A percentile compares a stretch with the other conserved stretches of the same genome.
These are phyloP conservation scores for Subanguina moxae DNA, from an alignment of 1,140 invertebrate species.

Conservation along the genomic window DNA sequence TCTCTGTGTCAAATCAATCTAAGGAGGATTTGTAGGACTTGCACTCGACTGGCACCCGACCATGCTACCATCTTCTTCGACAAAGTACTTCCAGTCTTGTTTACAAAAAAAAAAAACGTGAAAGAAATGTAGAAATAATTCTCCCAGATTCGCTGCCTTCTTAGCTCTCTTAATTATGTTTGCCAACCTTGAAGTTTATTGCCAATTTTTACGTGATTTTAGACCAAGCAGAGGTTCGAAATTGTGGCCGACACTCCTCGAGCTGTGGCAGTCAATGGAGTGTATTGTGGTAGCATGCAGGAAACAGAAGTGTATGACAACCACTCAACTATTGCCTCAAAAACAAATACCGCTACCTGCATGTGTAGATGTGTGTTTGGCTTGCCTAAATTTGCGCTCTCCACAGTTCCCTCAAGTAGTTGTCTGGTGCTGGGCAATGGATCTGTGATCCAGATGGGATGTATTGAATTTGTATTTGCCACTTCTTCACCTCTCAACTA, in stretches of 20 bases:
- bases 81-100: conserved; percentile 18
- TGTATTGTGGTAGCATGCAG: neutral
- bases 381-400: neutral
- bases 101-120: too few relatives aligned
- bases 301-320: neutral
- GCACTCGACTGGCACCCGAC: neutral
- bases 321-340: too few relatives aligned
- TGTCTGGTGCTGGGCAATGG: conserved; percentile 22
- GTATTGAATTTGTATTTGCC: conserved; percentile 23
- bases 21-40: neutral
- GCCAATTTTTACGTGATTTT: too few relatives aligned
- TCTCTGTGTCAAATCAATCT: neutral
- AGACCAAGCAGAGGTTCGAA: conserved; percentile 22
- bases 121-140: too few relatives aligned
- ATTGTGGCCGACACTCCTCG: neutral
- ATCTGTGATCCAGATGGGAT: conserved; percentile 24
- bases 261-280: neutral
- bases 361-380: conserved; percentile 2
- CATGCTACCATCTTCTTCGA: conserved; percentile 29
- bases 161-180: too few relatives aligned
- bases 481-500: neutral
- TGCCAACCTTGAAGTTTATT: too few relatives aligned
- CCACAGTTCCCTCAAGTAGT: conserved; percentile 11
- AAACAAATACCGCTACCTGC: neutral
- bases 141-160: too few relatives aligned